Evolutionary conservation across 2,888 invertebrate genomes (phyloP).

Genomic region (Coronaproctus castanopsis): DNA sequence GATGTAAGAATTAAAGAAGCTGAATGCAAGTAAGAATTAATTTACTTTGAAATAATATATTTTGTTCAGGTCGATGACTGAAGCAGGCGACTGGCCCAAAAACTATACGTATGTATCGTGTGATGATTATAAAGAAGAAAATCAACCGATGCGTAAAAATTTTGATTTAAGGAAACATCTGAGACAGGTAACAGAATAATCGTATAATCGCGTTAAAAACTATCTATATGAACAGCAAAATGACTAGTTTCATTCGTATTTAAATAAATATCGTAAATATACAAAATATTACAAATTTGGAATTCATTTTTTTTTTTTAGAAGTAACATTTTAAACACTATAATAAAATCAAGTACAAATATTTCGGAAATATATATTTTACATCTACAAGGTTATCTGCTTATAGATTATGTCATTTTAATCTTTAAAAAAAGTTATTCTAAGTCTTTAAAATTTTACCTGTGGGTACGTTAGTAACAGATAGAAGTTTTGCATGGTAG

Average conservation of each 20-base stretch:
- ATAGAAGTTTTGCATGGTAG: no score
- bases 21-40: no score
- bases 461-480: no score
- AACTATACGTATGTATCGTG: constrained; percentile 54
- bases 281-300: not conserved
- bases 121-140: constrained; percentile 56
- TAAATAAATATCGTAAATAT: constrained; percentile 28
- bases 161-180: constrained; percentile 49
- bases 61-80: constrained; percentile 34
- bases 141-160: constrained; percentile 44
- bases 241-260: not conserved
- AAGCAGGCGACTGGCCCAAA: constrained; percentile 41
- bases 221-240: not conserved
- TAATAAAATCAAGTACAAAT: no score
- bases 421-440: no score
- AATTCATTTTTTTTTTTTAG: not conserved
- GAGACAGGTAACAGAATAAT: constrained; percentile 33
- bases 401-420: no score
- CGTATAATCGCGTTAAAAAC: not conserved
- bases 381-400: no score
- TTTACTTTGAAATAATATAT: no score
- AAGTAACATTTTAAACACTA: no score
- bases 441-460: no score
- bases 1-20: no score
- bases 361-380: no score